These are phyloP conservation scores for Capra hircus DNA, from an alignment of 2,113 vertebrate species.

Conservation along the genomic window DNA sequence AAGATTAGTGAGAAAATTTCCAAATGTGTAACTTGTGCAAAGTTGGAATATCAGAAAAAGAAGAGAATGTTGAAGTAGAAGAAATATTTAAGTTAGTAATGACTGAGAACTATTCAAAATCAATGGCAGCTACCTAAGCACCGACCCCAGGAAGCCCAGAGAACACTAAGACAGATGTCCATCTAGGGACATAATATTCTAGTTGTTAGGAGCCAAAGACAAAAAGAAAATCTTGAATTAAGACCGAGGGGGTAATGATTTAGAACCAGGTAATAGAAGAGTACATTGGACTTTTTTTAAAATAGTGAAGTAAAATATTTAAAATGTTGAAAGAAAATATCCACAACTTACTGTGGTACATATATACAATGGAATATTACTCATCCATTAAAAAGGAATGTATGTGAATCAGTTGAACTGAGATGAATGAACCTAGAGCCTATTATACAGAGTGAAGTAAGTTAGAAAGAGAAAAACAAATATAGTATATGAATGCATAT, in stretches of 20 bases:
- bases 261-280: not conserved
- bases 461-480: not conserved
- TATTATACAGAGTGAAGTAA: not conserved
- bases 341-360: not conserved
- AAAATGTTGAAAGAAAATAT: not conserved
- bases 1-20: not conserved
- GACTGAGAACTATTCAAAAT: not conserved
- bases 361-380: not conserved
- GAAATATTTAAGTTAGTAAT: not conserved
- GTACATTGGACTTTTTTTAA: not conserved
- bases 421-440: not conserved
- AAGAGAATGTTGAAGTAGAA: not conserved
- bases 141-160: not conserved
- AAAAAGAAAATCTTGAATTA: not conserved
- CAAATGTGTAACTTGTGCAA: not conserved
- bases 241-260: not conserved
- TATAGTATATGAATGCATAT: not conserved
- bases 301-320: not conserved
- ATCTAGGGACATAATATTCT: not conserved
- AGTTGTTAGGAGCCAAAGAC: not conserved
- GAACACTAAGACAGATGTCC: not conserved
- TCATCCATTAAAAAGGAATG: not conserved
- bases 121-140: not conserved
- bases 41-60: not conserved
- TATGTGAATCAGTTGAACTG: not conserved